Base-by-base conservation (phyloP, 2,888 invertebrate species). In the Boloria euphrosyne region DNA sequence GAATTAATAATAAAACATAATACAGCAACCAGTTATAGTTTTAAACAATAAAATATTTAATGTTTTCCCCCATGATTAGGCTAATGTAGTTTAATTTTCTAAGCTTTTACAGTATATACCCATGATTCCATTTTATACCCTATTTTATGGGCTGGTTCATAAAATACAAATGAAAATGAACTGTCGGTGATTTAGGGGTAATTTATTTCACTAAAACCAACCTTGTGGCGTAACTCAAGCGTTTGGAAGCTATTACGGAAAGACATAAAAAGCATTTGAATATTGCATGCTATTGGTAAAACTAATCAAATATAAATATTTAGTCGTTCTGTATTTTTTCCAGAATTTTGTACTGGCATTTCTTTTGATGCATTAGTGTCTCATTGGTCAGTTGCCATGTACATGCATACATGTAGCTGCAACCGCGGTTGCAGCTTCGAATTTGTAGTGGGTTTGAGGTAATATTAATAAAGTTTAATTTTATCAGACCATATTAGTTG, bases 151-250 rank as follows among this genome's bases (percentile, higher is more conserved):
- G 10, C 14, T 49, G 31, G 59, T 59, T 52, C 64, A 64, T 64
- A 64, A 58, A 64, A 64, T 46, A 52, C 58, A 64, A 64, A 58
- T 58, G 64, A 58, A 64, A 64, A 64, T 64, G 58, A 64, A 58
- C 51, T 46, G 44, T 38, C 52, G 51, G 58, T 58, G 58, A 64
- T 58, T 64, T 52, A 58, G 31, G 58, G 58, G 58, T 46, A 58
- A 64, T 58, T 58, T 64, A 64, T 58, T 46, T 64, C 57, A 64
- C 58, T 64, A 52, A 64, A 46, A 64, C 58, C 27, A 17, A 58
- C 64, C 51, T 57, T 51, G 51, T 47, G 59, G 59, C 50, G 58
- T 58, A 64, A 46, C 51, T 58, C 44, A 46, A 64, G 43, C 57
- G 17, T 46, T 58, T 44, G 31, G 51, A 17, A 44, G 58, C 58